Evolutionary conservation across 2,113 vertebrate species (phyloP).

Genomic region (Ranitomeya imitator): DNA sequence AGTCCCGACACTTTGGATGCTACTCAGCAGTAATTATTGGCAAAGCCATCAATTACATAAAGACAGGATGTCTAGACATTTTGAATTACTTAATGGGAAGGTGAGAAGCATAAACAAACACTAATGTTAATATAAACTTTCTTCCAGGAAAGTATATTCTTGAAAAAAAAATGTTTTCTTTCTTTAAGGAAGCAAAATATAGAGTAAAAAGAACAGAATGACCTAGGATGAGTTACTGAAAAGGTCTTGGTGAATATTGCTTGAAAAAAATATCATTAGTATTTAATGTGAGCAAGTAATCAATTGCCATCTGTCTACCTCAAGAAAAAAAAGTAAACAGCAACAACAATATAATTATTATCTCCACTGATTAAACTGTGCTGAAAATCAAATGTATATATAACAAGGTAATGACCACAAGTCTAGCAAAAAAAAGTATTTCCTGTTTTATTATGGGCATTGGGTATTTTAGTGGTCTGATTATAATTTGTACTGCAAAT

Average conservation of each 20-base stretch:
- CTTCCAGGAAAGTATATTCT: not conserved
- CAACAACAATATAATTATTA: not conserved
- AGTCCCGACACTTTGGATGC: slow-evolving; percentile 5
- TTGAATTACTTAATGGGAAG: slow-evolving; percentile 46
- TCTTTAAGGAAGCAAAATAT: not conserved
- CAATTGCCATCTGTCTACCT: not conserved
- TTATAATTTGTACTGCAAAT: not conserved
- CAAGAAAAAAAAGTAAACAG: not conserved
- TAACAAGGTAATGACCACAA: not conserved
- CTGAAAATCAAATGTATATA: not conserved
- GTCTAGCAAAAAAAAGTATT: not conserved
- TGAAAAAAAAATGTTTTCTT: not conserved
- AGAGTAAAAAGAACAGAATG: not conserved
- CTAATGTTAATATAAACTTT: slow-evolving; percentile 21
- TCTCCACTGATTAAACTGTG: not conserved
- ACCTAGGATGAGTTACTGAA: not conserved
- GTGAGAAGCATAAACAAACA: slow-evolving; percentile 49
- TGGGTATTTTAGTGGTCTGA: not conserved
- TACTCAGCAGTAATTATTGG: slow-evolving; percentile 34
- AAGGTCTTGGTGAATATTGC: not conserved
- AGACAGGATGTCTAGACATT: slow-evolving; percentile 51
- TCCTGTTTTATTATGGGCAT: not conserved
- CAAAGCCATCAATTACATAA: slow-evolving; percentile 43
- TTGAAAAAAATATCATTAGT: not conserved
- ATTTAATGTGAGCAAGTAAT: not conserved